Percentiles rank a stretch among this genome's conserved stretches.
Conservation (phyloP, 1,140 invertebrate genomes). For the Hesperophylax magnus region DNA sequence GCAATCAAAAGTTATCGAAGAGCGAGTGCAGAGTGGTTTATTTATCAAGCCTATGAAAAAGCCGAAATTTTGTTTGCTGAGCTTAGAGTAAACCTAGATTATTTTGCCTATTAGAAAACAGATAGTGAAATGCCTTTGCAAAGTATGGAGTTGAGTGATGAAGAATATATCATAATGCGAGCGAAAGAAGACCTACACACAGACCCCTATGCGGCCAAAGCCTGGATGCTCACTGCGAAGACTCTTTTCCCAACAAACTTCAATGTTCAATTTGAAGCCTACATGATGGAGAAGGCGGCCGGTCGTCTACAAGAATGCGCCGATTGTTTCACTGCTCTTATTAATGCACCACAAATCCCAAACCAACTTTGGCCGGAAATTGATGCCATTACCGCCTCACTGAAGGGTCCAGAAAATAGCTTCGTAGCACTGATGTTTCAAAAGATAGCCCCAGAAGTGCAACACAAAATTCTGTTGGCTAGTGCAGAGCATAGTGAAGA, state of each 20-base stretch:
- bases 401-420: constrained; percentile 73
- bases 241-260: constrained; percentile 89
- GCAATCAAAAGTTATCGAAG: too few species aligned
- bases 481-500: constrained; percentile 90
- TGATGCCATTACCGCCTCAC: constrained; percentile 81
- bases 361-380: constrained; percentile 84
- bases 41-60: too few species aligned
- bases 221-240: constrained; percentile 93
- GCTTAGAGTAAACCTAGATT: neutral
- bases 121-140: neutral
- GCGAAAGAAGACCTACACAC: constrained; percentile 79
- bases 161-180: constrained; percentile 84
- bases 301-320: constrained; percentile 86
- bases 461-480: constrained; percentile 82
- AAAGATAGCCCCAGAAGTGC: constrained; percentile 79
- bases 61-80: too few species aligned
- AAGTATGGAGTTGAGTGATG: constrained; percentile 66
- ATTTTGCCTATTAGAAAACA: neutral
- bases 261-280: constrained; percentile 89
- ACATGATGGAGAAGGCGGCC: constrained; percentile 83
- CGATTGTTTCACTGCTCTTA: constrained; percentile 80
- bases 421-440: constrained; percentile 79
- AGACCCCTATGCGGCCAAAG: constrained; percentile 86
- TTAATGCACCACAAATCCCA: constrained; percentile 67
- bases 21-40: too few species aligned